These are phyloP conservation scores for Catajapyx aquilonaris DNA, from an alignment of 1,140 invertebrate genomes.

Conservation along the genomic window DNA sequence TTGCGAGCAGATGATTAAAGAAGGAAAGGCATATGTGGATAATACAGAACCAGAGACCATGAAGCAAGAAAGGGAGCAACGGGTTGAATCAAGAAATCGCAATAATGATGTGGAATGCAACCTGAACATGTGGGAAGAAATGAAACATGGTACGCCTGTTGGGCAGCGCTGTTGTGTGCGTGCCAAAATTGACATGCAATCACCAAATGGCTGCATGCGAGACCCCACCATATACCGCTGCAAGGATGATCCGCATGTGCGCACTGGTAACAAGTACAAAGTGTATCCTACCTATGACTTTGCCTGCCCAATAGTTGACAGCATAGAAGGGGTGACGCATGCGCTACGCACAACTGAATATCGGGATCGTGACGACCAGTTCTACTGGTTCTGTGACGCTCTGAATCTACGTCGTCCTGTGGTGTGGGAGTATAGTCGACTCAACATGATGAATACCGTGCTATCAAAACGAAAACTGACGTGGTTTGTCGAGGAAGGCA, in stretches of 20 bases:
- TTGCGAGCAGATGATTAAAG: conserved; percentile 72
- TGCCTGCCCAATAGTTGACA: conserved; percentile 97
- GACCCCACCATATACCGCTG: conserved; percentile 99
- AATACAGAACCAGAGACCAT: conserved; percentile 85
- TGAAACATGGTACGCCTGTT: conserved; percentile 59
- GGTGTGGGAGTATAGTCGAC: conserved; percentile 86
- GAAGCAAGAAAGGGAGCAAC: conserved; percentile 85
- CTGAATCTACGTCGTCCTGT: conserved; percentile 69
- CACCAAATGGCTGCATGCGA: conserved; percentile 85
- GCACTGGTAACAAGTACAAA: conserved; percentile 88
- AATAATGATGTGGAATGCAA: conserved; percentile 74
- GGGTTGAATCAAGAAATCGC: conserved; percentile 64
- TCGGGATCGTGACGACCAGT: conserved; percentile 92
- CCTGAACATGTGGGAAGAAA: conserved; percentile 80
- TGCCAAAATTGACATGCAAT: conserved; percentile 95
- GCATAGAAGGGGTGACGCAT: conserved; percentile 92
- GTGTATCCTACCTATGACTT: conserved; percentile 99
- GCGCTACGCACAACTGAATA: conserved; percentile 96
- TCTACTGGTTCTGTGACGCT: conserved; percentile 87
- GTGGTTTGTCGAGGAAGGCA: conserved; percentile 84
- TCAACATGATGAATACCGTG: conserved; percentile 96
- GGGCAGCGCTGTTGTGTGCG: conserved; percentile 81
- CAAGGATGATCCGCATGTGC: conserved; percentile 81
- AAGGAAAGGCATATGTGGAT: conserved; percentile 87
- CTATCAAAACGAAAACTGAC: conserved; percentile 92